These are phyloP conservation scores for Laticauda colubrina DNA, from an alignment of 2,113 vertebrate genomes.

Conservation along the genomic window DNA sequence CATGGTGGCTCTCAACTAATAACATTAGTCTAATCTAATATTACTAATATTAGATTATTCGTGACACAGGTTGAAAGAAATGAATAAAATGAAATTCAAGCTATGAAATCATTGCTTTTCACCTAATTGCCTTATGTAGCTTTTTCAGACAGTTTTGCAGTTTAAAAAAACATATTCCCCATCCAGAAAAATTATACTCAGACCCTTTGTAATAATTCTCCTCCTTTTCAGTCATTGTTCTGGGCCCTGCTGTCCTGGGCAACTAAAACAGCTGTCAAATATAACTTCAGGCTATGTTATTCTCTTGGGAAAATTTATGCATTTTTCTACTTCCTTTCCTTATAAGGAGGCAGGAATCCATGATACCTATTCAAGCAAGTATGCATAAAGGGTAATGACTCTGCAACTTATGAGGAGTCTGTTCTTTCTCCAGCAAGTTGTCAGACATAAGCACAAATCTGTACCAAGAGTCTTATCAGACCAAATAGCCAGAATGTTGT, in stretches of 20 bases:
- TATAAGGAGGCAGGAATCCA: slow-evolving; percentile 81
- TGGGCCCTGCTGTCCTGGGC: slow-evolving; percentile 72
- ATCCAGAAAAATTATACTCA: slow-evolving; percentile 65
- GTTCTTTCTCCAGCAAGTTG: slow-evolving; percentile 75
- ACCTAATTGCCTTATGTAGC: slow-evolving; percentile 53
- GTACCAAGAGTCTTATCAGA: slow-evolving; percentile 35
- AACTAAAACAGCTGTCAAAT: slow-evolving; percentile 73
- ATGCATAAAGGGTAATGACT: slow-evolving; percentile 80
- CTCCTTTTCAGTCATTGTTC: slow-evolving; percentile 63
- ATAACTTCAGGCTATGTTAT: slow-evolving; percentile 74
- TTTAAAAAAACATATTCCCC: slow-evolving; percentile 56
- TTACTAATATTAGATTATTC: slow-evolving; percentile 2
- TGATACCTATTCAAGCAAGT: slow-evolving; percentile 80
- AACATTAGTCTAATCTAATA: not conserved
- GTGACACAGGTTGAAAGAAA: not conserved
- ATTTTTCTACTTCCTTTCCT: slow-evolving; percentile 82
- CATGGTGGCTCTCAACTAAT: not conserved
- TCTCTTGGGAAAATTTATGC: slow-evolving; percentile 81
- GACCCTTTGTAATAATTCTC: slow-evolving; percentile 50
- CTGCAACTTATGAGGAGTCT: slow-evolving; percentile 77
- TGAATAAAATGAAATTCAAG: slow-evolving; percentile 29
- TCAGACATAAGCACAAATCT: slow-evolving; percentile 36
- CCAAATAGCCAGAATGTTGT: not conserved
- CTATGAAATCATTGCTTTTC: slow-evolving; percentile 16
- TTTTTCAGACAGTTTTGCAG: slow-evolving; percentile 48